These are phyloP conservation scores for Micronycteris hirsuta DNA, from an alignment of 2,113 vertebrate species.

Conservation along the genomic window DNA sequence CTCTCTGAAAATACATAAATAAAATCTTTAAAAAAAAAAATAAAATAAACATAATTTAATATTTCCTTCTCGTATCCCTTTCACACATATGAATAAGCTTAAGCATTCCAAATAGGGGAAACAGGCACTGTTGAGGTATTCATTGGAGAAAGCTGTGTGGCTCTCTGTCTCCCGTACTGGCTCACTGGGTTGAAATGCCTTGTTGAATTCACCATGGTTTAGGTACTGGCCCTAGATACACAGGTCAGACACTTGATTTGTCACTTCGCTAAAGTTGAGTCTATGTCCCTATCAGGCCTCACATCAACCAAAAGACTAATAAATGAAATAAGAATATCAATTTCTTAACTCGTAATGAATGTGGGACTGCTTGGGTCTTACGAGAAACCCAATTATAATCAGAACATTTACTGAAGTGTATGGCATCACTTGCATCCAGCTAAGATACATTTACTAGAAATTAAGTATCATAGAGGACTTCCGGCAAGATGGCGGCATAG, in stretches of 20 bases:
- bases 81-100: not conserved
- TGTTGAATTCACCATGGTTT: not conserved
- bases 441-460: not conserved
- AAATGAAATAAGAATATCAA: not conserved
- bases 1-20: no score
- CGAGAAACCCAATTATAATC: not conserved
- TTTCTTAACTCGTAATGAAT: not conserved
- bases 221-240: not conserved
- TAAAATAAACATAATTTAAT: not conserved
- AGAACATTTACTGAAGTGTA: not conserved
- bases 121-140: not conserved
- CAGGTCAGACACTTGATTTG: not conserved
- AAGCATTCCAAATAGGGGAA: conserved; percentile 6
- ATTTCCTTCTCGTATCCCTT: not conserved
- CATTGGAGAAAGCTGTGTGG: not conserved
- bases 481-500: no score
- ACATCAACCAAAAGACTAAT: not conserved
- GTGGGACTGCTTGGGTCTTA: not conserved
- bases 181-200: not conserved
- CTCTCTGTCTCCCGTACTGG: not conserved
- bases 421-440: not conserved
- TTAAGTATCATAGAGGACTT: not conserved
- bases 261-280: not conserved
- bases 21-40: no score
- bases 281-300: not conserved